Evolutionary conservation across 1,140 invertebrate species (phyloP), one percentile per base, ranked within the genome.

Genomic region (Leptinotarsa texana): DNA sequence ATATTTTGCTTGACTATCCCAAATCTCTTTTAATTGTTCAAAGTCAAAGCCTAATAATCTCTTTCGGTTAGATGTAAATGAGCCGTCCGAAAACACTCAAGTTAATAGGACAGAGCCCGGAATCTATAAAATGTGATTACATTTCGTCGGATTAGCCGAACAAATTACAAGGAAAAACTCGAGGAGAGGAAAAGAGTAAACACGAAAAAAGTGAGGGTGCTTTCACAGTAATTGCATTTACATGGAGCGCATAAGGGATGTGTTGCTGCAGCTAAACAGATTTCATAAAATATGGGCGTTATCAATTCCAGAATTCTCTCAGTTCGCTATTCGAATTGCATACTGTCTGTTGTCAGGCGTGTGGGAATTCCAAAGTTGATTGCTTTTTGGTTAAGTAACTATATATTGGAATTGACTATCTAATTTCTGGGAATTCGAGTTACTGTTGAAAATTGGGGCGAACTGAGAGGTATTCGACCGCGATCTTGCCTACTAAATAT

Each of bases 41-140:
- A 63, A 63, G 18, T 21, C 63, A 63, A 63, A 21, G 63, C 24
- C 63, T 21, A 13, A 24, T 22, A 24, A 63, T 21, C 63, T 21
- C 63, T 22, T 63, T 63, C 24, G 63, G 21, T 24, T 63, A 27
- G 27, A 67, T 67, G 65, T 27, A 67, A 67, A 67, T 67, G 18
- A 67, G 27, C 24, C 4, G 63, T 18, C 8, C 65, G 65, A 24
- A 67, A 67, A 67, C 65, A 67, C 65, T 67, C n/a, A 13, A 27
- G 24, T 27, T 67, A 67, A 67, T 27, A 67, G 65, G 2, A n/a
- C 42, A n/a, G 42, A 67, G 27, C 17, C 65, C 17, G 65, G 24
- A 67, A 67, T 67, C 65, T 67, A 67, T 67, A 42, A 67, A 67
- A 67, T 18, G 65, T 67, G 17, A 67, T 67, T 67, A 27, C 65